These are phyloP conservation scores for Dromius quadrimaculatus DNA, from an alignment of 2,888 invertebrate species.

Conservation along the genomic window DNA sequence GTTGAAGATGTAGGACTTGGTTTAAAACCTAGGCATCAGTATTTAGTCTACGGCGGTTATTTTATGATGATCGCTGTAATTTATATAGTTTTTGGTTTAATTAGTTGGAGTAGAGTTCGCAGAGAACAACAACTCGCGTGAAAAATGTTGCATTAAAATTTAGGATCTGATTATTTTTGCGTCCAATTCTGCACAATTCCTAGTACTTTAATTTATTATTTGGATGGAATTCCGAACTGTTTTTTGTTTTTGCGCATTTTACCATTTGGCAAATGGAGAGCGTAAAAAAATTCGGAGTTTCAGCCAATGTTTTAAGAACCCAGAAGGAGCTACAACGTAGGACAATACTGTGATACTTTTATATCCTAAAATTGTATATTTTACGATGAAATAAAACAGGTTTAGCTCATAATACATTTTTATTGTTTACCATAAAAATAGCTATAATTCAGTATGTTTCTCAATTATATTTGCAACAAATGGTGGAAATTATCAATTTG, in stretches of 20 bases:
- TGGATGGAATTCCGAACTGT: neutral
- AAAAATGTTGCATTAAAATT: neutral
- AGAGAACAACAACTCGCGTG: conserved; percentile 5
- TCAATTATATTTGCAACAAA: conserved; percentile 53
- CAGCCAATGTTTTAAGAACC: too few species aligned
- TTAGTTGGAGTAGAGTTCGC: conserved; percentile 58
- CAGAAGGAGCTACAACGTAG: too few species aligned
- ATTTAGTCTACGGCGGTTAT: conserved; percentile 77
- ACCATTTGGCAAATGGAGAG: too few species aligned
- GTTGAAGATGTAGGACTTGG: conserved; percentile 66
- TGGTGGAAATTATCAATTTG: conserved; percentile 77
- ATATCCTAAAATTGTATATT: conserved; percentile 23
- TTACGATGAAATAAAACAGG: conserved; percentile 7
- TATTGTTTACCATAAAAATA: too few species aligned
- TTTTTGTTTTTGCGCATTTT: neutral
- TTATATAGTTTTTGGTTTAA: conserved; percentile 68
- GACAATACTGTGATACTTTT: conserved; percentile 26
- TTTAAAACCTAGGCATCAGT: conserved; percentile 72
- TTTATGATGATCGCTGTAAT: conserved; percentile 73
- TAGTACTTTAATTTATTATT: neutral
- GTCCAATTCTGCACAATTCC: conserved; percentile 3
- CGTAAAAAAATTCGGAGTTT: too few species aligned
- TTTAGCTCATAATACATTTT: neutral
- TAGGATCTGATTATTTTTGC: neutral
- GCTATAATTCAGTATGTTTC: conserved; percentile 64